Percentiles rank a stretch among this genome's conserved stretches.
Evolutionary conservation across 2,888 invertebrate genomes (phyloP).

Genomic region (Mycalesis mineus): DNA sequence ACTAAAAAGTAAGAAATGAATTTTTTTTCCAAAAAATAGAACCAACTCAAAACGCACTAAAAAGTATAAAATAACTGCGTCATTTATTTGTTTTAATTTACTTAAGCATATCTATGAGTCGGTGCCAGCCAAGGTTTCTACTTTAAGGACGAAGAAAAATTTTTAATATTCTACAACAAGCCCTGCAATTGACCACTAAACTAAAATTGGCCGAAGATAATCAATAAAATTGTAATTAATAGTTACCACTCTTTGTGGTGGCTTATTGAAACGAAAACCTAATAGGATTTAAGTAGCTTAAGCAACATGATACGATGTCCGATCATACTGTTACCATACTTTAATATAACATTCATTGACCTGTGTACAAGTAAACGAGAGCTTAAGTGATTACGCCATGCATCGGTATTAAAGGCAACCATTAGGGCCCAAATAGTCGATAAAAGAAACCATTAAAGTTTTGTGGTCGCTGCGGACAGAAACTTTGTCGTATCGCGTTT

Average conservation of each 20-base stretch:
- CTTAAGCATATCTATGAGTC: no score
- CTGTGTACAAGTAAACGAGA: slow-evolving; percentile 23
- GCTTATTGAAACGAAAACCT: not conserved
- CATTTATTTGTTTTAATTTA: no score
- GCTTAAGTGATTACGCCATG: slow-evolving; percentile 12
- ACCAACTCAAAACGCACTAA: no score
- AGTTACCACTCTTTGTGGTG: not conserved
- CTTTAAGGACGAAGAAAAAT: no score
- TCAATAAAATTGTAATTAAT: not conserved
- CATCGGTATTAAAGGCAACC: slow-evolving; percentile 17
- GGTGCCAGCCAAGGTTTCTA: no score
- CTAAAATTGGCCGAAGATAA: no score
- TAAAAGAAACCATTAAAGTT: slow-evolving; percentile 18
- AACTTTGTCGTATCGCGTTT: slow-evolving; percentile 8
- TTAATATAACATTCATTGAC: slow-evolving; percentile 20
- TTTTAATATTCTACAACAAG: no score
- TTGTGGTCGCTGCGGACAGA: slow-evolving; percentile 11
- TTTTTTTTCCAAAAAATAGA: no score
- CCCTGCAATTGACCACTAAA: no score
- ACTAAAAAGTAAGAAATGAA: no score
- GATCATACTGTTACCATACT: slow-evolving; percentile 14
- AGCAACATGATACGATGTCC: slow-evolving; percentile 19
- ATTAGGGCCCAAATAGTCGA: slow-evolving; percentile 13
- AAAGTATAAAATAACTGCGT: no score
- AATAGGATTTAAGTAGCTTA: slow-evolving; percentile 19